phyloP scores from a whole-genome alignment of 2,888 invertebrate species.

The Ethmia dodecea region DNA sequence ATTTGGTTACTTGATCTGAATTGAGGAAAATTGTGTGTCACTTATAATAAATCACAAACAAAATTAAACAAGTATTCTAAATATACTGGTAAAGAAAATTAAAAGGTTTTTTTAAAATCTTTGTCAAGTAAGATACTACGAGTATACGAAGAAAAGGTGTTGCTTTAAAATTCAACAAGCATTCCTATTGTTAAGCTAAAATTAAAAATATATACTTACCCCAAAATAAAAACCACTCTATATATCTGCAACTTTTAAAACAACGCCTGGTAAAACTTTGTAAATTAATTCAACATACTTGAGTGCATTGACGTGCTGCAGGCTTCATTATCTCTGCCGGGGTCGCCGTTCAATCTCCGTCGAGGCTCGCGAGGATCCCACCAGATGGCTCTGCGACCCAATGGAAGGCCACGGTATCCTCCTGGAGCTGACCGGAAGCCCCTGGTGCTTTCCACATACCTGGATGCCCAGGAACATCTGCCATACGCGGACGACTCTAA shows the following conservation, averaged over 20 bases:
- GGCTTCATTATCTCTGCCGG: constrained; percentile 97
- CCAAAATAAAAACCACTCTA: too few relatives aligned
- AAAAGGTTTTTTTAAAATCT: background rate
- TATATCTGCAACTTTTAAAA: constrained; percentile 3
- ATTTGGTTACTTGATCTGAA: constrained; percentile 52
- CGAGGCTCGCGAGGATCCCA: constrained; percentile 94
- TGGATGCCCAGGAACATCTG: constrained; percentile 95
- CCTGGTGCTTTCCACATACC: constrained; percentile 94
- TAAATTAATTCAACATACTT: too few relatives aligned
- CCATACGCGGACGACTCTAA: constrained; percentile 98
- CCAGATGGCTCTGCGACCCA: constrained; percentile 90
- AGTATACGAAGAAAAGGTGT: background rate
- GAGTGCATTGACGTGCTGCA: constrained; percentile 76
- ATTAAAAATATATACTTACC: too few relatives aligned
- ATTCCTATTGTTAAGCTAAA: too few relatives aligned
- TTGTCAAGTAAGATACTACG: background rate
- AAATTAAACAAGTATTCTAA: background rate
- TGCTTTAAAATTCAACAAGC: constrained; percentile 16
- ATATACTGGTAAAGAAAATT: background rate
- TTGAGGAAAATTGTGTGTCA: constrained; percentile 56
- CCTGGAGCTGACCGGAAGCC: constrained; percentile 94
- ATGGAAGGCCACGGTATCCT: constrained; percentile 88
- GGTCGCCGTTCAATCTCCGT: constrained; percentile 96
- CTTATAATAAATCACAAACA: background rate
- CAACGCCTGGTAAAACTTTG: constrained; percentile 1